Evolutionary conservation across 1,140 invertebrate genomes (phyloP).

Genomic region (Rhyacophila brunnea): DNA sequence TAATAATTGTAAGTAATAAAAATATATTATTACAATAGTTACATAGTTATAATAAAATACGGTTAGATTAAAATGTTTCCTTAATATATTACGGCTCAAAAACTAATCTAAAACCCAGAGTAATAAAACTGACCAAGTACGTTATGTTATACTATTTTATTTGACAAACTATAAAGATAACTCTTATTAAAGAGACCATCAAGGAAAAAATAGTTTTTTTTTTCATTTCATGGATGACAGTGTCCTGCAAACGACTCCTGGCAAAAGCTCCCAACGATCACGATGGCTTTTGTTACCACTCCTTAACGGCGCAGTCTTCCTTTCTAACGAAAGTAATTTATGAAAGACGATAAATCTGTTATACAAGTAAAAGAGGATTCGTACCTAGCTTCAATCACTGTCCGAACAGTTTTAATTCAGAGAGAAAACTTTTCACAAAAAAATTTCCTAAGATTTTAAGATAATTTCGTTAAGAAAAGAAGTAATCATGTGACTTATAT

Average conservation of each 20-base stretch:
- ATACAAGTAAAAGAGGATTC: slow-evolving; percentile 22
- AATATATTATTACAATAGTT: too few relatives aligned
- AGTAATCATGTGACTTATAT: too few relatives aligned
- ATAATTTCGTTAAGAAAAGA: not conserved
- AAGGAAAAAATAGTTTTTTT: slow-evolving; percentile 5
- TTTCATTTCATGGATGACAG: slow-evolving; percentile 1
- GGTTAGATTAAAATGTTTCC: too few relatives aligned
- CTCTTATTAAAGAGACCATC: slow-evolving; percentile 14
- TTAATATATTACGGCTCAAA: too few relatives aligned
- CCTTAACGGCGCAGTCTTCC: slow-evolving; percentile 17
- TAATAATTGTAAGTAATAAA: too few relatives aligned
- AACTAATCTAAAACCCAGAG: too few relatives aligned
- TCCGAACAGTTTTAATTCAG: slow-evolving; percentile 23
- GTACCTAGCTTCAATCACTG: slow-evolving; percentile 24
- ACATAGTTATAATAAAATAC: too few relatives aligned
- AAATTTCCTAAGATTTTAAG: too few relatives aligned
- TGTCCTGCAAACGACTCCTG: slow-evolving; percentile 33
- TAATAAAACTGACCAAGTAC: too few relatives aligned
- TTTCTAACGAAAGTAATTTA: slow-evolving; percentile 34
- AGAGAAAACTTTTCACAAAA: not conserved
- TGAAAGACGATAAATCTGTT: slow-evolving; percentile 33
- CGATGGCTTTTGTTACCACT: slow-evolving; percentile 31
- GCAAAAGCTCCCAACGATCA: slow-evolving; percentile 23
- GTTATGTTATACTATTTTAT: not conserved
- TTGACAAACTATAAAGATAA: slow-evolving; percentile 11